Base-by-base conservation (phyloP, 2,113 vertebrate genomes). In the Leiothrix lutea region DNA sequence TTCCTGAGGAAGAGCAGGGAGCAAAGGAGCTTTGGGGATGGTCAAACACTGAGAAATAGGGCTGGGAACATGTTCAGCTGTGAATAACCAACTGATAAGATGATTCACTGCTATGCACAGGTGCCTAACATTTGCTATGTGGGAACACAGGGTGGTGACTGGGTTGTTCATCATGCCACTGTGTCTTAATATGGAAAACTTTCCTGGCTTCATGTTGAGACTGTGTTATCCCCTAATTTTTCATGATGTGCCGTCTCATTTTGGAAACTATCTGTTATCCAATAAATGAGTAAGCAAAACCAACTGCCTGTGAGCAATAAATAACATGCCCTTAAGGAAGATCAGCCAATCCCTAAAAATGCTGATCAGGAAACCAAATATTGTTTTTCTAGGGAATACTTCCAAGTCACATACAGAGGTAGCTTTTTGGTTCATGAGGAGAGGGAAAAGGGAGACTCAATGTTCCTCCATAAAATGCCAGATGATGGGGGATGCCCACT, bases 81-180 rank as follows among this genome's bases (percentile, higher is more conserved):
- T 75, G 95, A 95, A 89, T 65, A 95, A 95, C 88, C 73, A 79
- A 78, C 72, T 9, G 18, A 79, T 93, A 83, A 82, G 61, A 93
- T 95, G 89, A 96, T 78, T 96, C 94, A 95, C 57, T 94, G 92
- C 80, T 44, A 74, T 38, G 80, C 96, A 95, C 91, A 94, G 96
- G 94, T 95, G 94, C 91, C 40, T 87, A 92, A 78, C 94, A 92
- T 95, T 96, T 97, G 93, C 89, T 95, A 84, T 91, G 94, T 95
- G 91, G 94, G 94, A 92, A 42, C 84, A 74, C 45, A 25, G 91
- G 86, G 95, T 40, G 61, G 85, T 95, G 94, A 91, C 86, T 84
- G 82, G 80, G 90, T 73, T 95, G 80, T 71, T 96, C 93, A 94
- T 94, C 87, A 91, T 31, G 60, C 75, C 86, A 74, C 96, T 36